These are phyloP conservation scores for Lathamus discolor DNA, from an alignment of 2,113 vertebrate species.

Conservation along the genomic window DNA sequence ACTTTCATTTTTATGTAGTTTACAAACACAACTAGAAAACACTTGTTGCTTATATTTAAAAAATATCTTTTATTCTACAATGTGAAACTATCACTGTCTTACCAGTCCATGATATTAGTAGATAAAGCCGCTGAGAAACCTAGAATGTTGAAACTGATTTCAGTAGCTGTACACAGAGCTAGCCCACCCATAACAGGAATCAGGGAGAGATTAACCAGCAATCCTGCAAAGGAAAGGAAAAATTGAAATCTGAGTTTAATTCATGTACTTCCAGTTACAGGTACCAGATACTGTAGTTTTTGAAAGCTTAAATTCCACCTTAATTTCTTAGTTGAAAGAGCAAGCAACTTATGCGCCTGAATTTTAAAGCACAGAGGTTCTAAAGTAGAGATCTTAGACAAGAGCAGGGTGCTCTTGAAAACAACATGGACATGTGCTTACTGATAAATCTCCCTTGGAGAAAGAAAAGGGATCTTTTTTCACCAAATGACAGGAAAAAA, in stretches of 20 bases:
- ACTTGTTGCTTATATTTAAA: too few relatives aligned
- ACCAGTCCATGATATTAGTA: slow-evolving; percentile 99
- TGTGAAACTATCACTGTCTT: neutral
- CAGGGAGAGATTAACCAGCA: slow-evolving; percentile 93
- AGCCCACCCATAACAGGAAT: slow-evolving; percentile 92
- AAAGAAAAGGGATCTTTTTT: neutral
- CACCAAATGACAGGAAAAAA: neutral
- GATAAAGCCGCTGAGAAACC: slow-evolving; percentile 94
- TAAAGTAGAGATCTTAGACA: neutral
- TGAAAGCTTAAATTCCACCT: neutral
- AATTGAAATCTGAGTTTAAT: neutral
- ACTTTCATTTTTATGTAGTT: neutral
- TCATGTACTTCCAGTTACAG: neutral
- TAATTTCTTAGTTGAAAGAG: neutral
- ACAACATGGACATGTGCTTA: neutral
- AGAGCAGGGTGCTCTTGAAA: neutral
- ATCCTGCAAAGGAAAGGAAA: slow-evolving; percentile 70
- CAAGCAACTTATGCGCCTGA: neutral
- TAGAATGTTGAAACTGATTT: slow-evolving; percentile 92
- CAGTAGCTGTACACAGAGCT: slow-evolving; percentile 90
- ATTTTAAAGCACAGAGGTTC: neutral
- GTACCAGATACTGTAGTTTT: rapidly evolving
- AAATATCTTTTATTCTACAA: neutral
- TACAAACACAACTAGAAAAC: too few relatives aligned
- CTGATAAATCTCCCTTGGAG: neutral